Evolutionary conservation across 2,888 invertebrate genomes (phyloP).

Genomic region (Andrena hattorfiana): DNA sequence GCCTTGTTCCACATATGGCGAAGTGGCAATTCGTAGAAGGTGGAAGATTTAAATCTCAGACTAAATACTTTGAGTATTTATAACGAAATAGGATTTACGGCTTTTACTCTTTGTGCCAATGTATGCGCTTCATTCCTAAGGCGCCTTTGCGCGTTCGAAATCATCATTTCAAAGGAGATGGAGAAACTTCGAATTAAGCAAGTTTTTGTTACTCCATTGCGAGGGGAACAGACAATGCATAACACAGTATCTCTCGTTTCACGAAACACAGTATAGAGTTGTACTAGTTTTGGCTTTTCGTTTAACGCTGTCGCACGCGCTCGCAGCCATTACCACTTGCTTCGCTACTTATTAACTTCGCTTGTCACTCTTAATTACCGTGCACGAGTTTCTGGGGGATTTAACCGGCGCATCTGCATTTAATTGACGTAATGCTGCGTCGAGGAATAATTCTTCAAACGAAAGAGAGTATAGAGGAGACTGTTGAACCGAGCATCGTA

Average conservation of each 20-base stretch:
- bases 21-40: too few relatives aligned
- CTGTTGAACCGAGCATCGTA: background rate
- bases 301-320: slow-evolving; percentile 11
- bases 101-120: background rate
- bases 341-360: slow-evolving; percentile 29
- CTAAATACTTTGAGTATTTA: too few relatives aligned
- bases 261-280: background rate
- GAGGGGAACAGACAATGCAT: background rate
- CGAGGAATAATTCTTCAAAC: background rate
- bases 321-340: slow-evolving; percentile 1
- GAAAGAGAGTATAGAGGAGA: background rate
- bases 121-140: background rate
- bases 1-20: too few relatives aligned
- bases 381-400: slow-evolving; percentile 11
- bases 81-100: background rate
- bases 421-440: slow-evolving; percentile 1
- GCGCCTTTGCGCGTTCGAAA: background rate
- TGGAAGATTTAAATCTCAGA: too few relatives aligned
- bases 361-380: slow-evolving; percentile 33
- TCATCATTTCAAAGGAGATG: background rate
- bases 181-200: background rate
- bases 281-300: slow-evolving; percentile 4
- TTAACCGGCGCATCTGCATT: slow-evolving; percentile 16
- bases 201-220: background rate
- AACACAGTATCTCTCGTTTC: slow-evolving; percentile 4